phyloP scores from a whole-genome alignment of 30 jellyfish, hydroid and myxozoan genomes.

The Turritopsis dohrnii region DNA sequence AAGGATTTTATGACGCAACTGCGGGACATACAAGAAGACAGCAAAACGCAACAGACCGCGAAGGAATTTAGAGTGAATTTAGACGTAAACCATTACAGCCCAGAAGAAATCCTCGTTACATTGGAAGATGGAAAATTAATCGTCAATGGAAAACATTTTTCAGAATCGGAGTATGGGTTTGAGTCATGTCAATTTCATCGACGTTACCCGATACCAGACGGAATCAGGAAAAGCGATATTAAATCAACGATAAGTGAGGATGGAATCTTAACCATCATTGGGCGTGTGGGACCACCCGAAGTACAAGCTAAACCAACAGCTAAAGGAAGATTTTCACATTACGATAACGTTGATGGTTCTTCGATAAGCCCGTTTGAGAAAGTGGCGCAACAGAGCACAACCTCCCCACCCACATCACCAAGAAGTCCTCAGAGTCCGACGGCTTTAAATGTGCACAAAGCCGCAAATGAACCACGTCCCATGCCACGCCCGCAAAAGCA shows the following conservation, averaged over 20 bases:
- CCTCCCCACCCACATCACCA: conserved; percentile 15
- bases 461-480: not conserved
- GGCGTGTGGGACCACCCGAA: conserved; percentile 29
- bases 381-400: not conserved
- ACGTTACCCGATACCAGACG: conserved; percentile 80
- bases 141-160: conserved; percentile 73
- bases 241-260: conserved; percentile 50
- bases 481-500: not conserved
- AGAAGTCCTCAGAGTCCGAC: not conserved
- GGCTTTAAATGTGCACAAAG: not conserved
- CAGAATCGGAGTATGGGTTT: conserved; percentile 74
- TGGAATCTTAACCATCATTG: conserved; percentile 63
- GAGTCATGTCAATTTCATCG: conserved; percentile 84
- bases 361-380: not conserved
- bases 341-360: conserved; percentile 29
- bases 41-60: not conserved
- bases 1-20: conserved; percentile 20
- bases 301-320: conserved; percentile 11
- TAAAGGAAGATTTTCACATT: not conserved
- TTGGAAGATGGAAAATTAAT: conserved; percentile 50
- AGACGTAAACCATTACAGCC: conserved; percentile 79
- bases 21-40: not conserved
- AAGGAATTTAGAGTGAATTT: conserved; percentile 48
- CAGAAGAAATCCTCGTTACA: conserved; percentile 61
- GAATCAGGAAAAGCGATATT: conserved; percentile 47